phyloP scores from a whole-genome alignment of 35 echinoderm and acorn worm genomes.

The Antedon bifida region DNA sequence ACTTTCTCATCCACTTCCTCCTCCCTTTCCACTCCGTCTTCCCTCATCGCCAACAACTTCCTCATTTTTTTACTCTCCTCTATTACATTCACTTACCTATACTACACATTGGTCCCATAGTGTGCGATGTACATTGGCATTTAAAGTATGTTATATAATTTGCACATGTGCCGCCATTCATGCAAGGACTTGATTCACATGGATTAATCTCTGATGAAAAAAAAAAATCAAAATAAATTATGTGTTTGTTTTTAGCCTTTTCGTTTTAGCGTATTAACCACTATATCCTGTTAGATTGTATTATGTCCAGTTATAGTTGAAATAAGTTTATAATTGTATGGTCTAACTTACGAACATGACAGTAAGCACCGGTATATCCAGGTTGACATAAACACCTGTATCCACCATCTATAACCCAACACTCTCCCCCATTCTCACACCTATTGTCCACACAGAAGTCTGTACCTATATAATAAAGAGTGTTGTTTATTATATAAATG shows the following conservation, averaged over 20 bases:
- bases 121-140: slow-evolving; percentile 12
- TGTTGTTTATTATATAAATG: too few relatives aligned
- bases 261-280: too few relatives aligned
- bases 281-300: too few relatives aligned
- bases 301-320: too few relatives aligned
- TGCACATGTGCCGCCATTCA: slow-evolving; percentile 16
- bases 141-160: not conserved
- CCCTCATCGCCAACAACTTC: too few relatives aligned
- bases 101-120: slow-evolving; percentile 10
- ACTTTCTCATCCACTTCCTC: too few relatives aligned
- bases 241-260: too few relatives aligned
- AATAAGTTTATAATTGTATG: too few relatives aligned
- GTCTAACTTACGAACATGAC: not conserved
- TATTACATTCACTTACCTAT: not conserved
- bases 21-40: too few relatives aligned
- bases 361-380: not conserved
- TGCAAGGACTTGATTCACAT: slow-evolving; percentile 7
- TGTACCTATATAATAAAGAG: not conserved
- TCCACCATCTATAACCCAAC: not conserved
- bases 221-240: too few relatives aligned
- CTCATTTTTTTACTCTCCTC: too few relatives aligned
- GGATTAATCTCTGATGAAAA: not conserved
- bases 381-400: not conserved
- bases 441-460: not conserved
- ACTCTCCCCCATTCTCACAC: not conserved